Evolutionary conservation across 2,113 vertebrate species (phyloP).

Genomic region (Cebus imitator): DNA sequence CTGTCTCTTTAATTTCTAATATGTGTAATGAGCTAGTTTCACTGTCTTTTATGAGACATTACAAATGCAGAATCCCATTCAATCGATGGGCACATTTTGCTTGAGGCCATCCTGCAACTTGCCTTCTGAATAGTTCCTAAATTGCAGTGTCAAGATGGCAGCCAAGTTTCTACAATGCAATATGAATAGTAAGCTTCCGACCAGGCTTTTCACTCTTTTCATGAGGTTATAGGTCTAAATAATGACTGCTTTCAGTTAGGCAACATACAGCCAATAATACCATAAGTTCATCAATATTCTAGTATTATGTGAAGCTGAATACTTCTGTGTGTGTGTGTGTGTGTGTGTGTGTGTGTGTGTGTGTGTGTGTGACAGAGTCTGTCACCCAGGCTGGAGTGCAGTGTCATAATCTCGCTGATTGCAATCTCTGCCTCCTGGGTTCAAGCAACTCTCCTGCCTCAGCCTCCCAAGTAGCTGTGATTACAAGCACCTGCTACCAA

Average conservation of each 20-base stretch:
- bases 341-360: too few species aligned
- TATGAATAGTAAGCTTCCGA: not conserved
- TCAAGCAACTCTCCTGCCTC: too few species aligned
- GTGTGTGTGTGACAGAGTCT: too few species aligned
- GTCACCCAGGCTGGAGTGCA: too few species aligned
- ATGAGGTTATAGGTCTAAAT: not conserved
- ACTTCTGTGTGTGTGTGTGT: too few species aligned
- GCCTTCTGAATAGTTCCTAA: not conserved
- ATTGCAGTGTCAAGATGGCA: not conserved
- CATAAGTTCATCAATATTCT: not conserved
- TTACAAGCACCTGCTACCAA: too few species aligned
- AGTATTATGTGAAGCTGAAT: not conserved
- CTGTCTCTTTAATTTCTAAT: not conserved
- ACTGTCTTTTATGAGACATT: not conserved
- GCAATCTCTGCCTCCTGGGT: too few species aligned
- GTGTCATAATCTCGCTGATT: too few species aligned
- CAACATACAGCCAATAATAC: not conserved
- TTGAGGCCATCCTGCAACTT: not conserved
- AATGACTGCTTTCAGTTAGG: slow-evolving; percentile 34
- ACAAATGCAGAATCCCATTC: not conserved
- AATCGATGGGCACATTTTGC: not conserved
- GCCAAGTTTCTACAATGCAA: not conserved
- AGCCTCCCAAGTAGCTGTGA: too few species aligned
- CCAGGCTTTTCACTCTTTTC: not conserved
- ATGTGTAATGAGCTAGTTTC: not conserved